Evolutionary conservation across 2,113 vertebrate species (phyloP).

Genomic region (Himantopus leucocephalus): DNA sequence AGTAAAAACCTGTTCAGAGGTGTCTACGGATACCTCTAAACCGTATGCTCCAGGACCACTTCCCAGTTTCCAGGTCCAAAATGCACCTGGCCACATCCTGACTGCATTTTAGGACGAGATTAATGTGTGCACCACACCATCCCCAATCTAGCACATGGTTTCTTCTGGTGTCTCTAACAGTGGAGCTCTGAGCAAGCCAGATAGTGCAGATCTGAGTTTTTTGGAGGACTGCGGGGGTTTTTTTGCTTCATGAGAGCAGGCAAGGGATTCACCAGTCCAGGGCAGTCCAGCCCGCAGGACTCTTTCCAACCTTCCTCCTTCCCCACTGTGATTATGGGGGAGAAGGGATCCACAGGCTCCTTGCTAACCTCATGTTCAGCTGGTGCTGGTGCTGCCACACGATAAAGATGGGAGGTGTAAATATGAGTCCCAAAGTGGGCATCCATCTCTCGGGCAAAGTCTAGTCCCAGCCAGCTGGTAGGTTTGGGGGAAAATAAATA

Average conservation of each 20-base stretch:
- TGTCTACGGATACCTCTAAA: neutral
- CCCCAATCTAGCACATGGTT: rapidly evolving
- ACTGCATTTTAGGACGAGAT: neutral
- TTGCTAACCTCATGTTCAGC: neutral
- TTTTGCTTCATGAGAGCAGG: neutral
- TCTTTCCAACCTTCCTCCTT: neutral
- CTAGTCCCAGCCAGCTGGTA: neutral
- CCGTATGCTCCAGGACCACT: neutral
- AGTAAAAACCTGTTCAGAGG: neutral
- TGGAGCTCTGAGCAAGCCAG: neutral
- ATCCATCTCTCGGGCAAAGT: neutral
- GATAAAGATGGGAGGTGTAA: neutral
- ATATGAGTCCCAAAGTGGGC: neutral
- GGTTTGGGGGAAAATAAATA: neutral
- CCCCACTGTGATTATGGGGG: neutral
- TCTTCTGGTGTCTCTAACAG: neutral
- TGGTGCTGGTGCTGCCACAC: neutral
- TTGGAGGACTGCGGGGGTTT: neutral
- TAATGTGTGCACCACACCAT: neutral
- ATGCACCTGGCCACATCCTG: neutral
- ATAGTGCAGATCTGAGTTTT: rapidly evolving
- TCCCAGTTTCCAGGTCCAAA: neutral
- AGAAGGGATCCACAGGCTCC: neutral
- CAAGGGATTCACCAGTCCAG: neutral
- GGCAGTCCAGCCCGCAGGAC: neutral